A percentile compares a stretch with the other conserved stretches of the same genome.
These are phyloP conservation scores for Penaeus japonicus DNA, from an alignment of 1,140 invertebrate genomes.

Conservation along the genomic window DNA sequence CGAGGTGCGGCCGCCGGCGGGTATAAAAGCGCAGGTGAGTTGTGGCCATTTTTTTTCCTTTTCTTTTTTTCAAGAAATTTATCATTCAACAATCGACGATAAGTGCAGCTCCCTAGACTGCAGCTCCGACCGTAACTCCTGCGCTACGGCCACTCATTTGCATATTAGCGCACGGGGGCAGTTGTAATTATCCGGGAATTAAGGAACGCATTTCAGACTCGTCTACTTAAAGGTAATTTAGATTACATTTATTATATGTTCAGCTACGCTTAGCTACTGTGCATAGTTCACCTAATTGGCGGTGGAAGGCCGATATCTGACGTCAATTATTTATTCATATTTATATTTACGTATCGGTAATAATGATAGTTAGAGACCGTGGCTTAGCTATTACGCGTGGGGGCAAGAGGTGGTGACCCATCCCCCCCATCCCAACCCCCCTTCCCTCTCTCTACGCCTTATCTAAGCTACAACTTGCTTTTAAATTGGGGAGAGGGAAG, in stretches of 20 bases:
- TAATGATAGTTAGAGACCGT: slow-evolving; percentile 28
- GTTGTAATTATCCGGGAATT: slow-evolving; percentile 9
- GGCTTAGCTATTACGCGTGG: slow-evolving; percentile 20
- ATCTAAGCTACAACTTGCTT: too few relatives aligned
- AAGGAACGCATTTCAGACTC: slow-evolving; percentile 18
- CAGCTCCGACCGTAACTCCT: neutral
- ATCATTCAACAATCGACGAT: too few relatives aligned
- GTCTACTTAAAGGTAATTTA: slow-evolving; percentile 46
- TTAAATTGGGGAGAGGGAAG: too few relatives aligned
- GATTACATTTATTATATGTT: slow-evolving; percentile 33
- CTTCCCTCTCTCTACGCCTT: neutral
- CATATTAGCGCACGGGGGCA: slow-evolving; percentile 14
- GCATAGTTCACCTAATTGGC: slow-evolving; percentile 26
- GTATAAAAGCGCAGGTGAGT: too few relatives aligned
- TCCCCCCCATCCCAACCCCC: neutral
- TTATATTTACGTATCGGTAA: slow-evolving; percentile 52
- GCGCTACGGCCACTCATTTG: slow-evolving; percentile 7
- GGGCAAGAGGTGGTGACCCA: neutral
- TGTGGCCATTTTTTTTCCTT: too few relatives aligned
- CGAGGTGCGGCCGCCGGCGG: too few relatives aligned
- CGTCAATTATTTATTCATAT: slow-evolving; percentile 30
- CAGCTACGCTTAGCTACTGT: slow-evolving; percentile 32
- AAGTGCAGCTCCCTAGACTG: neutral
- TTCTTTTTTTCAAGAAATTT: too few relatives aligned
- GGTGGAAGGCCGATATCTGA: slow-evolving; percentile 16